Percentiles rank a stretch among this genome's conserved stretches.
These are phyloP conservation scores for Struthidea cinerea DNA, from an alignment of 2,113 vertebrate species.

Conservation along the genomic window DNA sequence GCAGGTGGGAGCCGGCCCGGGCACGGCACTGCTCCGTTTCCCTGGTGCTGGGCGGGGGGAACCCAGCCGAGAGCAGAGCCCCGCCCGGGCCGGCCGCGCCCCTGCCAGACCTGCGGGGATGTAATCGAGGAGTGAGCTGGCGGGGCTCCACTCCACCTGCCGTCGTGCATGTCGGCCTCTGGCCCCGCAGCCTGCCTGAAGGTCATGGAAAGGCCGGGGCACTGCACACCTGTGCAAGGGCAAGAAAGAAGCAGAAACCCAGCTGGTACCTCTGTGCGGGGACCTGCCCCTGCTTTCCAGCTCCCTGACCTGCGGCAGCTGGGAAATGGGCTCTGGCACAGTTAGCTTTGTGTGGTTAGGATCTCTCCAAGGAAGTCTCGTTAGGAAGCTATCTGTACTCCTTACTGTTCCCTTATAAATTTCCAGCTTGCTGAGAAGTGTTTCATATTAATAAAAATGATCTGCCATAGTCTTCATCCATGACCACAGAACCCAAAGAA, in stretches of 20 bases:
- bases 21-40: accelerated
- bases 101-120: accelerated
- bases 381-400: background rate
- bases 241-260: background rate
- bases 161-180: accelerated
- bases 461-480: background rate
- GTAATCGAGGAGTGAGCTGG: accelerated
- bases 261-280: accelerated
- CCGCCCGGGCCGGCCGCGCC: background rate
- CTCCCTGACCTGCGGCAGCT: background rate
- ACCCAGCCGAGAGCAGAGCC: background rate
- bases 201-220: accelerated
- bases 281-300: background rate
- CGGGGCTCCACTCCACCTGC: no score
- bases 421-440: background rate
- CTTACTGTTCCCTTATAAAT: background rate
- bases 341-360: accelerated
- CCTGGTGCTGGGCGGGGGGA: accelerated
- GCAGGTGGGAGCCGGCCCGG: background rate
- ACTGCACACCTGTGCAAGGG: accelerated
- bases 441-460: background rate
- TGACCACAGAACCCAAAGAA: background rate
- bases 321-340: background rate
- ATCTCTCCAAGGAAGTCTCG: background rate
- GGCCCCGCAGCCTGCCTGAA: background rate